Evolutionary conservation across 2,797 vertebrate species (phyloP), one percentile per base, ranked within the genome.

Genomic region (Gymnoscopelus braueri): DNA sequence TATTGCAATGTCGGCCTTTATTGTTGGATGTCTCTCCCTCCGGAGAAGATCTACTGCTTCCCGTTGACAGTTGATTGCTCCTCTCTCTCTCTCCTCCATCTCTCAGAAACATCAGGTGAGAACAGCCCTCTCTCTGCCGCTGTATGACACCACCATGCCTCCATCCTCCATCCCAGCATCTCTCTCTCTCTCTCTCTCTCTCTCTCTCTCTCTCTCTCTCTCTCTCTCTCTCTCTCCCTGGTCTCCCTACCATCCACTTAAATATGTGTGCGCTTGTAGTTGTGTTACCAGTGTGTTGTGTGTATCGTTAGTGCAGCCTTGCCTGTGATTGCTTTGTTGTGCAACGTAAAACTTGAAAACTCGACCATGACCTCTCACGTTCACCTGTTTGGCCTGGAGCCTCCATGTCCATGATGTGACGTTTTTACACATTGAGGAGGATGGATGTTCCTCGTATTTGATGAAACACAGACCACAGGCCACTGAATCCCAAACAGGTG

Each of bases 41-140:
- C 49, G 75, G 84, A 84, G 86, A 77, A 81, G 89, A 81, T 72
- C 51, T 2, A 47, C 47, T 53, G 72, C 44, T n/a, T 50, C 26
- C 14, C 7, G 32, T 81, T 90, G 86, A 88, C 84, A 85, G 39
- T 10, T 44, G 39, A 9, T 44, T 44, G 39, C 39, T 44, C 84
- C 81, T 83, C 82, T 63, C n/a, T 44, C 10, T 57, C 75, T 71
- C 60, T 69, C 56, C 64, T 54, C 77, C 74, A 57, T 78, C 82
- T 66, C 67, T 81, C 72, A 84, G 72, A 67, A 83, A 65, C 67
- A 75, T 48, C 56, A 82, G 84, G 86, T 88, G 71, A 91, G 90
- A 90, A 82, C 50, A 85, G 53, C 62, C 69, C 29, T 69, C 23
- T 75, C 32, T 56, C 11, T 52, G 52, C 64, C 50, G 50, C 35